Evolutionary conservation across 2,888 invertebrate genomes (phyloP), one percentile per base, ranked within the genome.

Genomic region (Cryptus viduatorius): DNA sequence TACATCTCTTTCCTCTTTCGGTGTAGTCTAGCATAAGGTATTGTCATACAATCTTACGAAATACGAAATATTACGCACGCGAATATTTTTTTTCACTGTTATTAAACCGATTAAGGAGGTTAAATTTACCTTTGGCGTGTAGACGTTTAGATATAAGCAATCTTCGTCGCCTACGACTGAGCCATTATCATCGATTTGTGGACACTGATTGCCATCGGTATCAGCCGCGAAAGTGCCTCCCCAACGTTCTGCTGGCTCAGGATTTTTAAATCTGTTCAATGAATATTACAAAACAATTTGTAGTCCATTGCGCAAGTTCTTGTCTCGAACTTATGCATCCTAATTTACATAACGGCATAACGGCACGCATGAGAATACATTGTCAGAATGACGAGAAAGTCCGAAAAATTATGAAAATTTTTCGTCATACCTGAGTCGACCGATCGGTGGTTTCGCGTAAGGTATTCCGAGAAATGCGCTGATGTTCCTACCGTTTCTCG

Each of bases 141-240:
- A 87, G 8, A 87, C 78, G 46, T 85, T 84, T 14, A 85, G 61
- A 50, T 67, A 83, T n/a, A 83, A 79, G 37, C 86, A 86, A 81
- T 86, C 85, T 56, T 86, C 87, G 44, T 65, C 64, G 29, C 86
- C 86, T 12, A 59, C 2, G 7, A 79, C 14, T 4, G n/a, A 48
- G 4, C 65, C 75, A 73, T 56, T 53, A 12, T 82, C 53, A 61
- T 72, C 37, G 8, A 75, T 12, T 78, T 89, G 89, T 3, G 78
- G 67, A 79, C 89, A 89, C 14, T 67, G 14, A 1, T 61, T 68
- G 12, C 72, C 67, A 42, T 84, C 81, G 8, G 44, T 61, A 8
- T 82, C 12, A 16, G 87, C 87, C 1, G 19, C 1, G 1, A 83
- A 46, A 3, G 42, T 69, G 2, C 67, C 78, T 0, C 42, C 29